Conservation (phyloP, 2,888 invertebrate genomes). For the Tachina grossa region DNA sequence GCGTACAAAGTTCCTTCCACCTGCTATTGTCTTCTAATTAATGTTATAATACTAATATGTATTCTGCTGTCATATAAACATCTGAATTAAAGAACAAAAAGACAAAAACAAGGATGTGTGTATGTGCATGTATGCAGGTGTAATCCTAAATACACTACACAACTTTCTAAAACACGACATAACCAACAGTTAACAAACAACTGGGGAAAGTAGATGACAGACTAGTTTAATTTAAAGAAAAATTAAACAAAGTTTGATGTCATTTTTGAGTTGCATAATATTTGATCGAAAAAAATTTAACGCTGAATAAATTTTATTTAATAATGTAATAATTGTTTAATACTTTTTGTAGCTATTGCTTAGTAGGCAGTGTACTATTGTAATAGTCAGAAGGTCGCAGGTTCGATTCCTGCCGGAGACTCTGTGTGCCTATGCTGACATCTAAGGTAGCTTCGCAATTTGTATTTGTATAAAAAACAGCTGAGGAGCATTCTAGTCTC, state of each 20-base stretch:
- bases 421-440: too few relatives aligned
- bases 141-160: neutral
- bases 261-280: too few relatives aligned
- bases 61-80: neutral
- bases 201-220: neutral
- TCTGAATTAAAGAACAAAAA: neutral
- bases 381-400: too few relatives aligned
- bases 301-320: too few relatives aligned
- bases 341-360: too few relatives aligned
- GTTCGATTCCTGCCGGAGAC: too few relatives aligned
- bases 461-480: too few relatives aligned
- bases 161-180: conserved; percentile 12
- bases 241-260: neutral
- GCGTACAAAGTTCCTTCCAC: conserved; percentile 16
- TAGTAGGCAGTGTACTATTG: too few relatives aligned
- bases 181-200: conserved; percentile 5
- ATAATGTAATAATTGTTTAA: too few relatives aligned
- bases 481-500: neutral
- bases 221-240: neutral
- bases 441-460: too few relatives aligned
- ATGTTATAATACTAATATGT: conserved; percentile 33
- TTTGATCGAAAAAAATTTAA: too few relatives aligned
- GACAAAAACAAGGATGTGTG: neutral
- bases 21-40: conserved; percentile 49
- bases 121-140: neutral